A percentile compares a stretch with the other conserved stretches of the same genome.
These are phyloP conservation scores for Schmidtea mediterranea DNA, from an alignment of 1,140 invertebrate species.

Conservation along the genomic window DNA sequence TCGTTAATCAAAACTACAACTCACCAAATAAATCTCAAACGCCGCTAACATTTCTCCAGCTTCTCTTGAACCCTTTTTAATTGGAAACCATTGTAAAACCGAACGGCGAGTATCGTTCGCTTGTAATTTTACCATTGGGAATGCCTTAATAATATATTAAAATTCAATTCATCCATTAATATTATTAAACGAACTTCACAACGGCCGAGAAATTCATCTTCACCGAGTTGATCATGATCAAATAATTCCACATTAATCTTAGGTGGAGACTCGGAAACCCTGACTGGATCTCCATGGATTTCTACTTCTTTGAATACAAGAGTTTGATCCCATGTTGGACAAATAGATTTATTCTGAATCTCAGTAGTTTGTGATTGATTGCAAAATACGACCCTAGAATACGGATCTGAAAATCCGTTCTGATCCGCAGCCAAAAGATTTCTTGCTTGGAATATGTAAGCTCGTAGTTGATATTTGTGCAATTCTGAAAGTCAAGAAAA, in stretches of 20 bases:
- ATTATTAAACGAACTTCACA: background rate
- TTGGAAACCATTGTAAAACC: constrained; percentile 15
- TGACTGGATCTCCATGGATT: constrained; percentile 42
- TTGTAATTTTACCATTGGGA: background rate
- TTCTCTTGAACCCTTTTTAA: too few relatives aligned
- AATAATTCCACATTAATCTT: constrained; percentile 51
- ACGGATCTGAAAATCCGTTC: constrained; percentile 53
- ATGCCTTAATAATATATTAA: too few relatives aligned
- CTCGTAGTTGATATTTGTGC: constrained; percentile 42
- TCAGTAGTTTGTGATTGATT: constrained; percentile 46
- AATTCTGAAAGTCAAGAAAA: constrained; percentile 10
- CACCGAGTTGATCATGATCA: constrained; percentile 38
- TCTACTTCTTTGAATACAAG: constrained; percentile 45
- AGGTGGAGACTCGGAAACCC: constrained; percentile 45
- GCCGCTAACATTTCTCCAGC: constrained; percentile 29
- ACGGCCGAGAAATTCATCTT: constrained; percentile 6
- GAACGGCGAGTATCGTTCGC: constrained; percentile 17
- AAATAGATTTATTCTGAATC: constrained; percentile 52
- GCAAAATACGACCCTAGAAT: constrained; percentile 43
- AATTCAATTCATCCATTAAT: background rate
- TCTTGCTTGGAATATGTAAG: constrained; percentile 53
- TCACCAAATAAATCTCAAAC: constrained; percentile 29
- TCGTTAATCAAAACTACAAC: constrained; percentile 6
- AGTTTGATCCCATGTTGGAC: constrained; percentile 56
- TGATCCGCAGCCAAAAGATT: constrained; percentile 54